Evolutionary conservation across 2,888 invertebrate species (phyloP).

Genomic region (Portevinia maculata): DNA sequence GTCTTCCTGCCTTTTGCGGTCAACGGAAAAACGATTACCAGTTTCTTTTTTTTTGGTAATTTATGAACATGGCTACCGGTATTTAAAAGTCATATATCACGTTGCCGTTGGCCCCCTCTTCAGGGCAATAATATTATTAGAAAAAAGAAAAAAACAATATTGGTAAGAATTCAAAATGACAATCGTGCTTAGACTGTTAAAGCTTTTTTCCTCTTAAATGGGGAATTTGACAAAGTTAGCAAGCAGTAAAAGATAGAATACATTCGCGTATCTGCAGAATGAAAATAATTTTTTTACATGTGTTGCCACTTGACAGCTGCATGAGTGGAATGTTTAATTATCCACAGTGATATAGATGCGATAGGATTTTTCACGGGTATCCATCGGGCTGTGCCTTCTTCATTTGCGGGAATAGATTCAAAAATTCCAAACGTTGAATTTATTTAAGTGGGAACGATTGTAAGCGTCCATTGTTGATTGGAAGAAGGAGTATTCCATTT

Average conservation of each 20-base stretch:
- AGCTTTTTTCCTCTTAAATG: neutral
- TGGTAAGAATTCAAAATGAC: conserved; percentile 61
- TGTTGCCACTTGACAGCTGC: conserved; percentile 73
- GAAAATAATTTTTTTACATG: conserved; percentile 70
- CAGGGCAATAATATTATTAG: neutral
- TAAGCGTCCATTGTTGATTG: conserved; percentile 21
- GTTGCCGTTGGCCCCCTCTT: neutral
- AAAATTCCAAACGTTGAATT: conserved; percentile 46
- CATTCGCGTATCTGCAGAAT: conserved; percentile 64
- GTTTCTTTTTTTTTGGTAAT: neutral
- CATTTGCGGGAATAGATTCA: conserved; percentile 37
- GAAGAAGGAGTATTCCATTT: neutral
- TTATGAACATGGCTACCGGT: conserved; percentile 41
- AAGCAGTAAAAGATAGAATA: neutral
- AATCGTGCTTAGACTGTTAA: conserved; percentile 62
- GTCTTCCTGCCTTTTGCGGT: conserved; percentile 16
- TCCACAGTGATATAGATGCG: conserved; percentile 45
- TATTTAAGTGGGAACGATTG: conserved; percentile 63
- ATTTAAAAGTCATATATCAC: conserved; percentile 21
- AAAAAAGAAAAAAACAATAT: conserved; percentile 15
- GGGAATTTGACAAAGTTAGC: conserved; percentile 1
- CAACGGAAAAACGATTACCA: conserved; percentile 22
- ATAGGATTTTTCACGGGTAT: conserved; percentile 13
- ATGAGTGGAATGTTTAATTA: conserved; percentile 74
- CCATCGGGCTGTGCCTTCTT: conserved; percentile 10